A percentile compares a stretch with the other conserved stretches of the same genome.
Evolutionary conservation across 2,797 vertebrate species (phyloP).

Genomic region (Orientallactaga sibirica): DNA sequence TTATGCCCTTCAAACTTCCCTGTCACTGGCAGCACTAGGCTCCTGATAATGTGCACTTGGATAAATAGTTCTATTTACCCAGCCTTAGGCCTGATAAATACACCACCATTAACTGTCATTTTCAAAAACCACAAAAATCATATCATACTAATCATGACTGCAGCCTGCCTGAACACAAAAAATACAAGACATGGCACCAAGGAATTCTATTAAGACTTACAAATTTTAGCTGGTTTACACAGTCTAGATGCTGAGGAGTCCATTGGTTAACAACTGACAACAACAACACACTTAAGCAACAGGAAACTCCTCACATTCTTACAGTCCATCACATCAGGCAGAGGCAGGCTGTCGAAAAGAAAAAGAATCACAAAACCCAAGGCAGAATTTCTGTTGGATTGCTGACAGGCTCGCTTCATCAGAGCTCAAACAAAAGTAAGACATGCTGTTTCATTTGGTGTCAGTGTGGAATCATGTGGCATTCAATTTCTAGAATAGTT

Average conservation of each 20-base stretch:
- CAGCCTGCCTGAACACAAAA: slow-evolving; percentile 40
- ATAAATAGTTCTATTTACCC: slow-evolving; percentile 66
- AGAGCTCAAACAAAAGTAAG: slow-evolving; percentile 29
- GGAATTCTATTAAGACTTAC: slow-evolving; percentile 54
- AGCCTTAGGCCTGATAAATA: slow-evolving; percentile 57
- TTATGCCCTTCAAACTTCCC: slow-evolving; percentile 52
- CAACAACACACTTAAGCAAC: background rate
- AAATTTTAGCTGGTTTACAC: slow-evolving; percentile 43
- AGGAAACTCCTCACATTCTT: background rate
- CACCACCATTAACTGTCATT: slow-evolving; percentile 69
- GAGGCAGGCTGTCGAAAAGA: background rate
- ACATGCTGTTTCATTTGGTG: background rate
- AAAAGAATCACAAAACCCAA: slow-evolving; percentile 34
- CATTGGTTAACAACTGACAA: slow-evolving; percentile 8
- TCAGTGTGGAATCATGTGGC: background rate
- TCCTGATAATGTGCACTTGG: slow-evolving; percentile 42
- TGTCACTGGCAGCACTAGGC: slow-evolving; percentile 31
- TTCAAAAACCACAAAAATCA: slow-evolving; percentile 61
- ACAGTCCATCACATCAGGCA: slow-evolving; percentile 22
- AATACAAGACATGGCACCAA: background rate
- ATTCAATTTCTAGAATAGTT: slow-evolving; percentile 27
- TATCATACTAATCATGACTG: slow-evolving; percentile 42
- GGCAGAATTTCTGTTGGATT: slow-evolving; percentile 37
- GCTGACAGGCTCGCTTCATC: background rate
- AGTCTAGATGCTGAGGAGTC: slow-evolving; percentile 38